A percentile compares a stretch with the other conserved stretches of the same genome.
These are phyloP conservation scores for Polydesmus complanatus DNA, from an alignment of 2,888 invertebrate genomes.

Conservation along the genomic window DNA sequence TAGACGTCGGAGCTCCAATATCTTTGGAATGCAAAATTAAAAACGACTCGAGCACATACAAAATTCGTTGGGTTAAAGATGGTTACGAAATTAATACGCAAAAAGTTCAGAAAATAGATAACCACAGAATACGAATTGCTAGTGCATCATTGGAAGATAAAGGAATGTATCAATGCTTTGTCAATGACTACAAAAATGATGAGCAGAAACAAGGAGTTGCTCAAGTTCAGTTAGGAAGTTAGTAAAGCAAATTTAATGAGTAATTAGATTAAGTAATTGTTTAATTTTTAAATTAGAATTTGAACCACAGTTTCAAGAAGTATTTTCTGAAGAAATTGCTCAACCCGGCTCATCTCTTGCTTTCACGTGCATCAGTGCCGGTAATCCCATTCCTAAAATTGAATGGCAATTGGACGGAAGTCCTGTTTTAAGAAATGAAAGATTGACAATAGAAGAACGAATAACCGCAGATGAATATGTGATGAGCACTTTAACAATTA, in stretches of 20 bases:
- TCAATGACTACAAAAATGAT: neutral
- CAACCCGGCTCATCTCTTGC: constrained; percentile 2
- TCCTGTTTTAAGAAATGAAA: neutral
- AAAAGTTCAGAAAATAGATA: neutral
- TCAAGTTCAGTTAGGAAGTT: constrained; percentile 10
- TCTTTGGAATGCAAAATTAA: neutral
- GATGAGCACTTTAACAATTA: constrained; percentile 12
- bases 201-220: constrained; percentile 6
- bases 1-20: constrained; percentile 1
- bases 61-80: constrained; percentile 8
- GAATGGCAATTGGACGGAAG: constrained; percentile 8
- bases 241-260: neutral
- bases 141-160: constrained; percentile 8
- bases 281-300: constrained; percentile 5
- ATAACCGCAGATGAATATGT: neutral
- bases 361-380: constrained; percentile 8
- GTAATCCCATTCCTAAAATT: constrained; percentile 9
- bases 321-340: constrained; percentile 4
- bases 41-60: neutral
- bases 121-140: constrained; percentile 6
- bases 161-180: constrained; percentile 14
- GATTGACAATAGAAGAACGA: constrained; percentile 2
- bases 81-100: constrained; percentile 1
- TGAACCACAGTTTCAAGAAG: constrained; percentile 6
- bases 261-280: neutral